These are phyloP conservation scores for Melierax canorus DNA, from an alignment of 2,113 vertebrate genomes.

Conservation along the genomic window DNA sequence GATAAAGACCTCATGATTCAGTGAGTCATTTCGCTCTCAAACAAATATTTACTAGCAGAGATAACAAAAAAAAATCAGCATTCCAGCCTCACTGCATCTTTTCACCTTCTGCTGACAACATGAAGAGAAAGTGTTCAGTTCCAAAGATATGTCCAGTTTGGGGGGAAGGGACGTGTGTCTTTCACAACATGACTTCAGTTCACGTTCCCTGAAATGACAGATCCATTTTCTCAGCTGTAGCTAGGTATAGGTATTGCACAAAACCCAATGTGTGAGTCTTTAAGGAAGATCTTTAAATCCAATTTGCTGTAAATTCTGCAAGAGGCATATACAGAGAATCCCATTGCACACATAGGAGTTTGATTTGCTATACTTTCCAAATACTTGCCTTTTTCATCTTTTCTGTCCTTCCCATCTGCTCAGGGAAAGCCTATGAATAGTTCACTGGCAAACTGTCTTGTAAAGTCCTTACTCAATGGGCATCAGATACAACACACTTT, in stretches of 20 bases:
- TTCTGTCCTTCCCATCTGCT: not conserved
- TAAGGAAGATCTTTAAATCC: not conserved
- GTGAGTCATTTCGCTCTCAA: constrained; percentile 69
- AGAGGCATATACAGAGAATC: not conserved
- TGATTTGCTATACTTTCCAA: not conserved
- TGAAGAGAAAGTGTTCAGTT: not conserved
- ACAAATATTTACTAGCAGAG: constrained; percentile 77
- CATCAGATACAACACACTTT: not conserved
- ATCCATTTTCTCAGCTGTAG: not conserved
- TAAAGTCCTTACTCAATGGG: not conserved
- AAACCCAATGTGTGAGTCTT: not conserved
- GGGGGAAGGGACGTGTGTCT: not conserved
- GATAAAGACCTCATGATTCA: constrained; percentile 69
- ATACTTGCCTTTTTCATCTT: not conserved
- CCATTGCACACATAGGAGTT: rapidly evolving
- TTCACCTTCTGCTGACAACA: constrained; percentile 56
- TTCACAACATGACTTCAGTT: not conserved
- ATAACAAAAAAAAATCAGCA: constrained; percentile 62
- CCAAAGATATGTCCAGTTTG: not conserved
- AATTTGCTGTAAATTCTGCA: not conserved
- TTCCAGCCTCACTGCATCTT: constrained; percentile 54
- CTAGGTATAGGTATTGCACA: not conserved
- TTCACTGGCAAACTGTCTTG: not conserved
- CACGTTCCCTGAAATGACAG: not conserved
- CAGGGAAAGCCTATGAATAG: not conserved